Base-by-base conservation (phyloP, 2,113 vertebrate species). In the Panthera tigris region DNA sequence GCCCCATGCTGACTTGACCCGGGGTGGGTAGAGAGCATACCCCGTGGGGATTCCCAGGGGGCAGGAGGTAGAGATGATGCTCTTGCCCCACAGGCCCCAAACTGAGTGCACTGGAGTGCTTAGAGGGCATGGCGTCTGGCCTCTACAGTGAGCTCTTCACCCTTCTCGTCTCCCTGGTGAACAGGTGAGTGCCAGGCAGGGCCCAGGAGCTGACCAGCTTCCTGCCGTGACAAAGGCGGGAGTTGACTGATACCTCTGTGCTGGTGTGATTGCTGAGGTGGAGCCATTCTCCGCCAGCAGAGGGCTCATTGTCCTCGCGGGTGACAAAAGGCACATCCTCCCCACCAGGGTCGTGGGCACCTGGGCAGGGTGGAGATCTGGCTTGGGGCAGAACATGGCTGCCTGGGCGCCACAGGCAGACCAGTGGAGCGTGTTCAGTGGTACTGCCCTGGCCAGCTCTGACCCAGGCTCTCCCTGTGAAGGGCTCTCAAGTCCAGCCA, bases 401-500 rank as follows among this genome's bases (percentile, higher is more conserved):
- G n/a, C 74, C 57, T 39, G 23, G 63, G 36, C 15, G 1, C 36
- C 7, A 1, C 23, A 2, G 57, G 29, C 73, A 80, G 94, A 61
- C 48, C 29, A 12, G 50, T 5, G 1, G 73, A 87, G 74, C 18
- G 61, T 23, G 18, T 52, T 36, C 16, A 33, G 39, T 4, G 48
- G 33, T 8, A 14, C 48, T 5, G 12, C 7, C 15, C 66, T 36
- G 9, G 63, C 48, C 85, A 45, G 69, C 85, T 79, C 82, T 96
- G 69, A 97, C 52, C 45, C 5, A 78, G 29, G 27, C 50, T 96
- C 50, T 96, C n/a, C 33, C 50, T 3, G 0, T 50, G 0, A 98
- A 99, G 99, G 98, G 99, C 99, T 0, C 99, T 99, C 97, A 99
- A 99, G 98, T 99, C 99, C 29, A 99, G 99, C 98, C 99, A 99